phyloP scores from a whole-genome alignment of 2,113 vertebrate species.

The Mormoops blainvillei region DNA sequence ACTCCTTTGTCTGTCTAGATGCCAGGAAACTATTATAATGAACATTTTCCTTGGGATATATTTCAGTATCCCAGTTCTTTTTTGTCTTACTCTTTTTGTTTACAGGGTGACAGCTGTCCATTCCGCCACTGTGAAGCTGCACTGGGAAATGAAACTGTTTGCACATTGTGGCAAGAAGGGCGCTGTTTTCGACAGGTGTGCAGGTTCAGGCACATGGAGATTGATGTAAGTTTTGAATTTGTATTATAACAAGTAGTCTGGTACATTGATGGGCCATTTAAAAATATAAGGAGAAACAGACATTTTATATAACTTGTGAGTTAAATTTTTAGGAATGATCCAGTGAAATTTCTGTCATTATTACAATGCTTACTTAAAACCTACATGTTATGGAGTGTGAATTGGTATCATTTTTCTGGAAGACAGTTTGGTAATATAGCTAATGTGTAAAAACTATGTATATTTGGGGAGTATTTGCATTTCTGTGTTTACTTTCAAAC shows the following conservation, averaged over 20 bases:
- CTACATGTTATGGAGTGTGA: neutral
- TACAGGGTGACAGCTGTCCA: conserved; percentile 91
- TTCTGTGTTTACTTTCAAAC: neutral
- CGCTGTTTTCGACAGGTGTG: conserved; percentile 92
- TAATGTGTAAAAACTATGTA: neutral
- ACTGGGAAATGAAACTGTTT: conserved; percentile 91
- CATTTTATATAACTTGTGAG: neutral
- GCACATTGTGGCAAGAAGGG: conserved; percentile 93
- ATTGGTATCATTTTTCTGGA: neutral
- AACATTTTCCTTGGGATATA: neutral
- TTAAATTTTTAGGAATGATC: neutral
- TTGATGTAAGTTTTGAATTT: conserved; percentile 84
- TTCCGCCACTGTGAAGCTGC: conserved; percentile 97
- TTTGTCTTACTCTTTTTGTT: neutral
- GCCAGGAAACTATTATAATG: neutral
- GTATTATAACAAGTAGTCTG: neutral
- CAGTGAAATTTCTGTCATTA: neutral
- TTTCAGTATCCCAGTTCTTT: neutral
- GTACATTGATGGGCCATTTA: neutral
- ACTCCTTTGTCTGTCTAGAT: neutral
- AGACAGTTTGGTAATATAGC: neutral
- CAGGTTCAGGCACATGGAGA: conserved; percentile 97
- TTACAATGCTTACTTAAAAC: neutral
- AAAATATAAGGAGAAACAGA: neutral
- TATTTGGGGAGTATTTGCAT: neutral